Conservation (phyloP, 2,113 vertebrate species). For the Psephotus haematonotus region DNA sequence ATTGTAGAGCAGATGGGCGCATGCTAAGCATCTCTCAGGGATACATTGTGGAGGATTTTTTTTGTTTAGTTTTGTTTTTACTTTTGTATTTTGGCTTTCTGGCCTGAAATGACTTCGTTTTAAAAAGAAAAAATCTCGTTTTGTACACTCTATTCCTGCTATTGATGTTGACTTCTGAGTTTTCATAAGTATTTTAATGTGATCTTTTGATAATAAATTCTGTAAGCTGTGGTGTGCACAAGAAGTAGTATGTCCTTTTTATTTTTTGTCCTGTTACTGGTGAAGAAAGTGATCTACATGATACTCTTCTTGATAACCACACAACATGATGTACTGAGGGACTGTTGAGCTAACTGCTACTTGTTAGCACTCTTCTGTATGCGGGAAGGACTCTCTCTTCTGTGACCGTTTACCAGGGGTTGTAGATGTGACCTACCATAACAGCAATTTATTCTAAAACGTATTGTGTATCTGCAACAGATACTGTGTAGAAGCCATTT, state of each 20-base stretch:
- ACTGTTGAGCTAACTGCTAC: not conserved
- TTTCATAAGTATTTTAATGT: not conserved
- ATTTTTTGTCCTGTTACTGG: not conserved
- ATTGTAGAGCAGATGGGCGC: not conserved
- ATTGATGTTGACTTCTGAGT: not conserved
- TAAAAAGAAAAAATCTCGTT: not conserved
- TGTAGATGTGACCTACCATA: not conserved
- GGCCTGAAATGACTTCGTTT: not conserved
- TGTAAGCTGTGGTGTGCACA: not conserved
- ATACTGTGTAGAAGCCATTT: not conserved
- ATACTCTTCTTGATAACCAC: not conserved
- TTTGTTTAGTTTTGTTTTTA: not conserved
- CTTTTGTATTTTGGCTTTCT: not conserved
- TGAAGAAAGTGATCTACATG: not conserved
- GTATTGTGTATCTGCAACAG: not conserved
- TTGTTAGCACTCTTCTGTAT: not conserved
- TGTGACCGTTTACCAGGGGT: not conserved
- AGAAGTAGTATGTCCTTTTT: not conserved
- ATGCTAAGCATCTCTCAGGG: not conserved
- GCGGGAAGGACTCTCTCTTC: not conserved
- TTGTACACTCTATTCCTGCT: not conserved
- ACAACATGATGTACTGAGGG: not conserved
- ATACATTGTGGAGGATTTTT: not conserved
- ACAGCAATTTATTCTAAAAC: not conserved
- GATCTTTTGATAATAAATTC: not conserved